Evolutionary conservation across 1,140 invertebrate species (phyloP), one percentile per base, ranked within the genome.

Genomic region (Neomicropteryx cornuta): DNA sequence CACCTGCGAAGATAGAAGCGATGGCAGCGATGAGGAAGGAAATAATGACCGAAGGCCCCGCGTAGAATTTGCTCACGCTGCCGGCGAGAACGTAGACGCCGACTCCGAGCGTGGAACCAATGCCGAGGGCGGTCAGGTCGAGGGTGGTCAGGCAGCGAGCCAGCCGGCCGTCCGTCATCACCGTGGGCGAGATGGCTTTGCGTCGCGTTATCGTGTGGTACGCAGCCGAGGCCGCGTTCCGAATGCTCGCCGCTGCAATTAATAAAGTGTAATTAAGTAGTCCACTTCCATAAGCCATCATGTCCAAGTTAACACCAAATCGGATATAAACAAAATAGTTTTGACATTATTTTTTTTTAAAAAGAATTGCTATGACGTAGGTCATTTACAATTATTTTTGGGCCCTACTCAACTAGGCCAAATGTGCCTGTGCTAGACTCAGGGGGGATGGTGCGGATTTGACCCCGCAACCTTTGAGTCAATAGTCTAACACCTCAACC

Each of bases 71-170:
- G 17, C 87, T 81, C n/a, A 91, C 85, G 43, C 85, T 75, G 8
- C 88, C 88, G 13, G 84, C 84, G 17, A 92, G 58, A 5, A 93
- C 86, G 66, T 93, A 94, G 10, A 92, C 81, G 11, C 89, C 88
- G 18, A 90, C 81, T 3, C 89, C 89, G 6, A 93, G 58, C 0
- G 87, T 93, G 42, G 83, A 86, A 6, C 88, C 87, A 17, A 93
- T 78, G 24, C 86, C 85, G 2, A 90, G 55, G 1, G 79, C 77
- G 0, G 82, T 87, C 5, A 90, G 65, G 58, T 90, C 85, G 28
- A 83, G 61, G 0, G 81, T 75, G 3, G 73, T 76, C 5, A 92
- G 66, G 23, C 83, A 81, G 53, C 81, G 63, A 1, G 73, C 70
- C 3, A 87, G 56, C 31, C 71, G 56, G 2, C 76, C 70, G 18